These are phyloP conservation scores for Pristionchus fissidentatus DNA, from an alignment of 2,888 invertebrate species.

Conservation along the genomic window DNA sequence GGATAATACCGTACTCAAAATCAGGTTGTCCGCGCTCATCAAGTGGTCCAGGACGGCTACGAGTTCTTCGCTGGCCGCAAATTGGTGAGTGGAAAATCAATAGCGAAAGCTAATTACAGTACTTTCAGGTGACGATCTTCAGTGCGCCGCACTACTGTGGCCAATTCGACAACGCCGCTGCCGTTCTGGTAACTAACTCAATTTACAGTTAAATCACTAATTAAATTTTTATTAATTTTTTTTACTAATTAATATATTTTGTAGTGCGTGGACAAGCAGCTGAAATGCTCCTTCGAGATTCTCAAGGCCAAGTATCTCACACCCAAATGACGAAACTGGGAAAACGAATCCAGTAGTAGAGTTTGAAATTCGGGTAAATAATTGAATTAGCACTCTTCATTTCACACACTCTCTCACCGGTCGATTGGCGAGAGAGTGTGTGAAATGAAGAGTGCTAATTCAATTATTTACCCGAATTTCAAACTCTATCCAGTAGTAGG, in stretches of 20 bases:
- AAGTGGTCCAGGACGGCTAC: slow-evolving; percentile 75
- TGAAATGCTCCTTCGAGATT: slow-evolving; percentile 46
- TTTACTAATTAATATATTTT: background rate
- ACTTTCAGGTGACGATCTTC: slow-evolving; percentile 58
- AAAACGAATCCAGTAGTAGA: no score
- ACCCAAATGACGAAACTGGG: background rate
- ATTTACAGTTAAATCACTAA: background rate
- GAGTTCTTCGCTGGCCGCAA: slow-evolving; percentile 56
- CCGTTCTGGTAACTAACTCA: slow-evolving; percentile 51
- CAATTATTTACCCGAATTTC: no score
- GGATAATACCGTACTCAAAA: background rate
- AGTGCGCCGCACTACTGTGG: slow-evolving; percentile 65
- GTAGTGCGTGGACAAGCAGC: slow-evolving; percentile 41
- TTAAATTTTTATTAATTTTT: background rate
- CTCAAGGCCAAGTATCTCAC: slow-evolving; percentile 28
- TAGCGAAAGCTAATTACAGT: slow-evolving; percentile 4
- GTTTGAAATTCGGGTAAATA: no score
- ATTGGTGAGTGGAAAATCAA: slow-evolving; percentile 45
- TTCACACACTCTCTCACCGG: no score
- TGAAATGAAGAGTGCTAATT: no score
- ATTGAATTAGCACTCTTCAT: no score
- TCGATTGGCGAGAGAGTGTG: no score
- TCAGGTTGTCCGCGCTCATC: slow-evolving; percentile 79
- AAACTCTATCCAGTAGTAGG: background rate
- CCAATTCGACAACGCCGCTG: slow-evolving; percentile 56